phyloP scores from a whole-genome alignment of 2,888 invertebrate genomes.

The Actias luna region DNA sequence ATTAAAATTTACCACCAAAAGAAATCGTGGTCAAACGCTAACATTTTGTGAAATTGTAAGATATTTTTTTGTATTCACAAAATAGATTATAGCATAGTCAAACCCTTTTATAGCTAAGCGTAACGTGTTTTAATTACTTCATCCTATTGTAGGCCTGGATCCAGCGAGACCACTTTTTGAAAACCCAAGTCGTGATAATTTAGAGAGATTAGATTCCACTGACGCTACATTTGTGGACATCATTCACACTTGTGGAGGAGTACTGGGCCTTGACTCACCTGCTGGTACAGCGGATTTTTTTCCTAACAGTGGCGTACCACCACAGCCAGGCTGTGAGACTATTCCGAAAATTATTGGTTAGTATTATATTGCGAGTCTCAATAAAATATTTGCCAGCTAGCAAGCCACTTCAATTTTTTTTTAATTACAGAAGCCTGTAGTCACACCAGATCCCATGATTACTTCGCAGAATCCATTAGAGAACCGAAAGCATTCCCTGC shows the following conservation, averaged over 20 bases:
- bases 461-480: conserved; percentile 83
- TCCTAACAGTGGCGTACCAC: conserved; percentile 84
- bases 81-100: no score
- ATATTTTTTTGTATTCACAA: no score
- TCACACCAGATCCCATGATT: conserved; percentile 83
- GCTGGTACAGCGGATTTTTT: conserved; percentile 86
- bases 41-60: no score
- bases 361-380: conserved; percentile 14
- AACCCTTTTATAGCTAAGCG: no score
- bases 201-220: conserved; percentile 75
- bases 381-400: no score
- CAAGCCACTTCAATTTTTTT: conserved; percentile 7
- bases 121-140: neutral
- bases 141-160: conserved; percentile 79
- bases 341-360: conserved; percentile 46
- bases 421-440: conserved; percentile 83
- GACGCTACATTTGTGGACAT: conserved; percentile 85
- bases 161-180: conserved; percentile 86
- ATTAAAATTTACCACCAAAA: no score
- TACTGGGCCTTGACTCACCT: conserved; percentile 83
- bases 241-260: conserved; percentile 86
- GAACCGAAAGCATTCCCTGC: conserved; percentile 76
- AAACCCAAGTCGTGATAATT: conserved; percentile 73
- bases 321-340: conserved; percentile 85
- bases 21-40: no score